Evolutionary conservation across 2,113 vertebrate genomes (phyloP).

Genomic region (Cottus gobio): DNA sequence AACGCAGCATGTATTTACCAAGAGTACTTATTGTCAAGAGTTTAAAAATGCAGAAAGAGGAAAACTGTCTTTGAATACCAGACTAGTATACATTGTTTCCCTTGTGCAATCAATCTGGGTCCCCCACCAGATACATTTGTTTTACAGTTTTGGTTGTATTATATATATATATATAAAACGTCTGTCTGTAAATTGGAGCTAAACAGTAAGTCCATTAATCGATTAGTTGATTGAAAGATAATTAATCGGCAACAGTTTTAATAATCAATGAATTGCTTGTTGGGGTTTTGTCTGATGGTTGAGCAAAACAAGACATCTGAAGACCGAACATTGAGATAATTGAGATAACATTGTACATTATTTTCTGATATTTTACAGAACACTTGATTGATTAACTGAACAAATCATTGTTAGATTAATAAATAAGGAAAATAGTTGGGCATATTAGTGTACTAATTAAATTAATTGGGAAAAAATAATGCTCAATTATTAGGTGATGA

Average conservation of each 20-base stretch:
- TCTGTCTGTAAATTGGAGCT: background rate
- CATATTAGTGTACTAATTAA: background rate
- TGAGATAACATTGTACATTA: too few species aligned
- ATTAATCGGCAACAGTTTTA: background rate
- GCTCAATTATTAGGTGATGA: background rate
- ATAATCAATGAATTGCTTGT: background rate
- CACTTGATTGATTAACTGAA: background rate
- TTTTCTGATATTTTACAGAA: background rate
- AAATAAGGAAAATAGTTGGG: background rate
- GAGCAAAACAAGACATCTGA: background rate
- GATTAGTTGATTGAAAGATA: background rate
- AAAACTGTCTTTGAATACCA: background rate
- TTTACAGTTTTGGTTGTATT: background rate
- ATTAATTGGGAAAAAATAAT: background rate
- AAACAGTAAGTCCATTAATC: background rate
- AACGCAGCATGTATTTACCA: background rate
- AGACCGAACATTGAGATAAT: background rate
- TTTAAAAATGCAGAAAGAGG: background rate
- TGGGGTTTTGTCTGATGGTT: too few species aligned
- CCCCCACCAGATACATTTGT: background rate
- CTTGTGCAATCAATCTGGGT: background rate
- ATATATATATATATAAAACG: background rate
- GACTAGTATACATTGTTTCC: background rate
- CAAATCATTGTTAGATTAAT: background rate
- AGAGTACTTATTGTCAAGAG: background rate